Evolutionary conservation across 2,113 vertebrate genomes (phyloP).

Genomic region (Lepus americanus): DNA sequence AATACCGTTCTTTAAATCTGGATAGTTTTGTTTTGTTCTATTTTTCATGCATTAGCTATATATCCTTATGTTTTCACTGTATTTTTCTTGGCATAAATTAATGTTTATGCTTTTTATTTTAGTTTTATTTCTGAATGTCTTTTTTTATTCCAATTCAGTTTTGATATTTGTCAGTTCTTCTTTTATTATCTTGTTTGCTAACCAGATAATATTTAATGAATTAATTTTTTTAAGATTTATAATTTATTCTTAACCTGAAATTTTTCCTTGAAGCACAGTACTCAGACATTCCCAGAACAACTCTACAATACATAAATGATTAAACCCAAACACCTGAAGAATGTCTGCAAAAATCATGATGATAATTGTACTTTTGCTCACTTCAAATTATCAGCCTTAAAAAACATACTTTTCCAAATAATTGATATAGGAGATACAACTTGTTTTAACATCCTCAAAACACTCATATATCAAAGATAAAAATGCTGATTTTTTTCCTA

Average conservation of each 20-base stretch:
- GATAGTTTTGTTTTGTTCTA: not conserved
- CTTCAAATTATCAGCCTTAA: slow-evolving; percentile 82
- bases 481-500: slow-evolving; percentile 71
- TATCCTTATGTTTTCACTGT: not conserved
- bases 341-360: slow-evolving; percentile 85
- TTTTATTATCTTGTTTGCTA: not conserved
- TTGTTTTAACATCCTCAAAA: slow-evolving; percentile 80
- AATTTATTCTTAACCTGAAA: slow-evolving; percentile 58
- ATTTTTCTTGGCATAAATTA: not conserved
- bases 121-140: not conserved
- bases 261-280: not conserved
- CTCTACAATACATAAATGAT: slow-evolving; percentile 65
- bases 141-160: slow-evolving; percentile 15
- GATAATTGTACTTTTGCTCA: slow-evolving; percentile 82
- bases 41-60: not conserved
- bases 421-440: slow-evolving; percentile 83
- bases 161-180: not conserved
- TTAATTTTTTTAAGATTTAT: slow-evolving; percentile 5
- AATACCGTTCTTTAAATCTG: not conserved
- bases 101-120: not conserved
- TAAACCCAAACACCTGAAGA: slow-evolving; percentile 78
- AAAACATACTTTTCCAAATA: slow-evolving; percentile 73
- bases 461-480: slow-evolving; percentile 76
- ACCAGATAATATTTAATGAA: not conserved
- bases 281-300: slow-evolving; percentile 64